Evolutionary conservation across 2,113 vertebrate species (phyloP), one percentile per base, ranked within the genome.

Genomic region (Stegostoma tigrinum): DNA sequence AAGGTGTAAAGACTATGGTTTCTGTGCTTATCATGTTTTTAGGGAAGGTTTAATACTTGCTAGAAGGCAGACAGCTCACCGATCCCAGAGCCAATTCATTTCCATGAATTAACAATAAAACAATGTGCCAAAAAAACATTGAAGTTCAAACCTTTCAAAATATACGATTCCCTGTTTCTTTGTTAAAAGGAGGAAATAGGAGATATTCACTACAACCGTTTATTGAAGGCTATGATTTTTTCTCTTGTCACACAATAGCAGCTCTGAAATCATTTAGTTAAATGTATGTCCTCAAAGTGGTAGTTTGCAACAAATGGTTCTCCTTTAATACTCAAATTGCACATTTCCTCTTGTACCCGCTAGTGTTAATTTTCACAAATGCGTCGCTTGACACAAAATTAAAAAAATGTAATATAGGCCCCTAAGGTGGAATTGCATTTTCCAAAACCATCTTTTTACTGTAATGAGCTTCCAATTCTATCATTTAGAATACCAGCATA

Each of bases 381-480:
- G 61, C 34, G n/a, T 67, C 66, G 34, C 89, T 93, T 93, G 61
- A 61, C 89, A 93, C 19, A 38, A 93, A 93, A 93, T 66, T 38
- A 91, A 91, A 55, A 27, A 91, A 64, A 93, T 93, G 19, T 93
- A 23, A 93, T 90, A 90, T 64, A 23, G 89, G 61, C 61, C 89
- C 89, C 89, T 21, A 19, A 64, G 89, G 89, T 67, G 89, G 55
- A 66, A 93, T 66, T 38, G 34, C n/a, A 66, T 93, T 93, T 93
- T 93, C n/a, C 61, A 93, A 93, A 93, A 93, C 34, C 61, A 93
- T 93, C 64, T 64, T 93, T 66, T 93, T 93, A 42, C 61, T 38
- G 61, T 93, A 67, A 93, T 93, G 89, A 93, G 89, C 89, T 83
- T 23, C 80, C 66, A 93, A 93, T 66, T 93, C 89, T 67, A 93